These are phyloP conservation scores for Schizopygopsis pylzovi DNA, from an alignment of 2,797 vertebrate genomes.

Conservation along the genomic window DNA sequence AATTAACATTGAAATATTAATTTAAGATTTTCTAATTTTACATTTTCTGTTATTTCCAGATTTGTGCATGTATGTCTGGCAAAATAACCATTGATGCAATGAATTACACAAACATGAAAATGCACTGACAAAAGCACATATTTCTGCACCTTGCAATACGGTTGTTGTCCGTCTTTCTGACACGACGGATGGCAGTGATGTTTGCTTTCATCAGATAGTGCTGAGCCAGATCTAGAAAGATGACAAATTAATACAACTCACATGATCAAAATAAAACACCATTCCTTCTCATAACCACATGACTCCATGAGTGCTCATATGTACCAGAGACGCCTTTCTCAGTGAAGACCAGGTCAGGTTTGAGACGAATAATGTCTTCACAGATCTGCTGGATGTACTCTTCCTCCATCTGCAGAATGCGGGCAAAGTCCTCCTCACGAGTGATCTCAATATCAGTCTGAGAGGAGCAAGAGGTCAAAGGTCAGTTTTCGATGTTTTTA, in stretches of 20 bases:
- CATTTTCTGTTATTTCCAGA: not conserved
- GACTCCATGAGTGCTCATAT: not conserved
- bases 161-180: slow-evolving; percentile 96
- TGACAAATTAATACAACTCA: not conserved
- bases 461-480: not conserved
- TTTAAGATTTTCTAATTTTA: not conserved
- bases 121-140: not conserved
- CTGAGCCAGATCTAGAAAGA: slow-evolving; percentile 88
- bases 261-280: not conserved
- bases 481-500: not conserved
- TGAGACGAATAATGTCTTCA: slow-evolving; percentile 90
- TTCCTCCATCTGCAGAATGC: slow-evolving; percentile 96
- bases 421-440: slow-evolving; percentile 93
- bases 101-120: not conserved
- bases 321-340: slow-evolving; percentile 96
- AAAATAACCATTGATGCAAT: not conserved
- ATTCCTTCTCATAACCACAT: not conserved
- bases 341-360: slow-evolving; percentile 93
- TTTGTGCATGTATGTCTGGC: not conserved
- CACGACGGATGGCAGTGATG: slow-evolving; percentile 90
- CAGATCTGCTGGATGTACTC: slow-evolving; percentile 96
- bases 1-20: not conserved
- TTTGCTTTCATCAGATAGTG: slow-evolving; percentile 97
- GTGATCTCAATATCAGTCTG: slow-evolving; percentile 97
- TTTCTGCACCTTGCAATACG: slow-evolving; percentile 86